These are phyloP conservation scores for Tetraodon nigroviridis DNA, from an alignment of 2,113 vertebrate species.

Conservation along the genomic window DNA sequence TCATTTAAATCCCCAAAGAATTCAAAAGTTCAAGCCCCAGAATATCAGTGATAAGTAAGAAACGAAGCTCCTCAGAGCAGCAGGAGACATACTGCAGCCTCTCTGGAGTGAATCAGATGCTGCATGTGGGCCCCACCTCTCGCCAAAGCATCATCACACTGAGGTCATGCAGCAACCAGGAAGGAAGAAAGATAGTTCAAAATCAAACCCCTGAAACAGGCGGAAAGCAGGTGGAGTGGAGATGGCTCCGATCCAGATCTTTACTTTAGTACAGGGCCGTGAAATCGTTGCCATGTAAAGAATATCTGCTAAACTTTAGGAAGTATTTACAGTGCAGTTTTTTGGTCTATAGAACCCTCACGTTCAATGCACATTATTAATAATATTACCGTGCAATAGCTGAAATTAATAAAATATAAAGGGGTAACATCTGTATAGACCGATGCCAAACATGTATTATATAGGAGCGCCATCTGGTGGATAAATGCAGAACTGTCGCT, in stretches of 20 bases:
- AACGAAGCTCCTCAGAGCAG: not conserved
- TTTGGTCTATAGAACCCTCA: too few relatives aligned
- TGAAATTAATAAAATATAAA: too few relatives aligned
- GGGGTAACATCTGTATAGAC: too few relatives aligned
- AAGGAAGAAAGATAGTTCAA: not conserved
- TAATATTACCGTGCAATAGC: too few relatives aligned
- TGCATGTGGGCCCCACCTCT: constrained; percentile 32
- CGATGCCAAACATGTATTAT: not conserved
- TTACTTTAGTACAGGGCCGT: too few relatives aligned
- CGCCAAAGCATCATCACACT: constrained; percentile 10
- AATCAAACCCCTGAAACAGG: constrained; percentile 14
- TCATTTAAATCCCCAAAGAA: constrained; percentile 54
- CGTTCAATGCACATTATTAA: too few relatives aligned
- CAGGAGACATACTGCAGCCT: not conserved
- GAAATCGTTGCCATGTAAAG: too few relatives aligned
- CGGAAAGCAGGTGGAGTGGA: too few relatives aligned
- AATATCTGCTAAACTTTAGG: too few relatives aligned
- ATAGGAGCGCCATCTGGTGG: constrained; percentile 27
- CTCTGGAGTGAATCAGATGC: constrained; percentile 27
- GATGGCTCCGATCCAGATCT: too few relatives aligned
- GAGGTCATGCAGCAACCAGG: not conserved
- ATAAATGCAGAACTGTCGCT: not conserved
- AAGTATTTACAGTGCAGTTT: too few relatives aligned
- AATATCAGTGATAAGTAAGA: not conserved
- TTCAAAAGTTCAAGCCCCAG: rapidly evolving